Evolutionary conservation across 2,797 vertebrate genomes (phyloP).

Genomic region (Anniella stebbinsi): DNA sequence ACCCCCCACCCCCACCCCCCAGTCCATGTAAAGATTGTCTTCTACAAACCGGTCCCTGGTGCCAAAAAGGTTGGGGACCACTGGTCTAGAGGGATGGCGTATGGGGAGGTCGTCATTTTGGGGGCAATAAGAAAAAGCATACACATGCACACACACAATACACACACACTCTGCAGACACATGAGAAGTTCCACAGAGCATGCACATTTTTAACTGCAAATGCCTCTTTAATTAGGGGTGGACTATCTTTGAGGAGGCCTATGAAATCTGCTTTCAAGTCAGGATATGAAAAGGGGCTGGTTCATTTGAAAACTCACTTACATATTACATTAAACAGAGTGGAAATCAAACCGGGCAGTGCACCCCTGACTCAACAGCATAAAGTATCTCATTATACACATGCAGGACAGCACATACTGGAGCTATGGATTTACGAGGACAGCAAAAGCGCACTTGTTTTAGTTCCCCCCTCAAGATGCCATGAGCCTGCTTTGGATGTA

Average conservation of each 20-base stretch:
- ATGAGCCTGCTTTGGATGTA: neutral
- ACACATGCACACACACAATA: neutral
- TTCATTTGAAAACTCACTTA: constrained; percentile 36
- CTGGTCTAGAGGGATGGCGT: too few species aligned
- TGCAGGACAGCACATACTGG: neutral
- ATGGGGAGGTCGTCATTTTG: neutral
- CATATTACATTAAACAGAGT: neutral
- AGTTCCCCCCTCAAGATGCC: neutral
- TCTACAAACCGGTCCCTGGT: too few species aligned
- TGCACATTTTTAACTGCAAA: neutral
- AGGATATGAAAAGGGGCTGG: constrained; percentile 28
- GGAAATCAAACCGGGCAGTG: neutral
- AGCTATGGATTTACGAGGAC: constrained; percentile 4
- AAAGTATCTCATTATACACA: constrained; percentile 17
- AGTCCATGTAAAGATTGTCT: too few species aligned
- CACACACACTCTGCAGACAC: neutral
- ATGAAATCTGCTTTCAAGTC: constrained; percentile 32
- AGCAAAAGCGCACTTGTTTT: constrained; percentile 36
- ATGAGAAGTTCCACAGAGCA: neutral
- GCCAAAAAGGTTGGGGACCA: too few species aligned
- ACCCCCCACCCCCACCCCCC: too few species aligned
- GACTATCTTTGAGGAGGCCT: constrained; percentile 8
- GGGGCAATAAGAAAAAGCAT: neutral
- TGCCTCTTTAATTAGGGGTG: constrained; percentile 22
- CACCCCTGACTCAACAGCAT: constrained; percentile 22